Conservation (phyloP, 2,113 vertebrate genomes). For the Heterochromis multidens region DNA sequence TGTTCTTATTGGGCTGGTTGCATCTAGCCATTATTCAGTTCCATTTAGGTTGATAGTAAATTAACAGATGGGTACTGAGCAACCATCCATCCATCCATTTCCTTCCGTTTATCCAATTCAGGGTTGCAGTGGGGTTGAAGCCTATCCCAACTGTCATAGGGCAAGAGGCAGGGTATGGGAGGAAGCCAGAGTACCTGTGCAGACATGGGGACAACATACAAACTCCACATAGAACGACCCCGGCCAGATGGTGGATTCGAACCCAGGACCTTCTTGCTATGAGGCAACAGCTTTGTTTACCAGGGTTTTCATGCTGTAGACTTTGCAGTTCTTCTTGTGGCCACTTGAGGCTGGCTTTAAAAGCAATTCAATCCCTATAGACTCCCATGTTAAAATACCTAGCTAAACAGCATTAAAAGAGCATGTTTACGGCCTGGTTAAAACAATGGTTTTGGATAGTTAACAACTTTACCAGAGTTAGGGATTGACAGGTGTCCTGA, state of each 20-base stretch:
- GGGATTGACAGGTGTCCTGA: not conserved
- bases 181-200: too few species aligned
- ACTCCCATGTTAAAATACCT: not conserved
- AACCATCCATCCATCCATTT: not conserved
- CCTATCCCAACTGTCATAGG: too few species aligned
- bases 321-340: not conserved
- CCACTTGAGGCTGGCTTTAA: not conserved
- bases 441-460: not conserved
- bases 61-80: not conserved
- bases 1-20: not conserved
- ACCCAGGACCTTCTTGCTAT: too few species aligned
- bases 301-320: too few species aligned
- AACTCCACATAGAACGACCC: too few species aligned
- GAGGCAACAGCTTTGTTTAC: too few species aligned
- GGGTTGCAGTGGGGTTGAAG: too few species aligned
- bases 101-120: too few species aligned
- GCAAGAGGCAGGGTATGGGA: too few species aligned
- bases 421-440: not conserved
- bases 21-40: not conserved
- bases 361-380: not conserved
- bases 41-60: not conserved
- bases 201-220: too few species aligned
- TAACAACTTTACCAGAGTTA: not conserved
- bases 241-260: too few species aligned
- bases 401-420: not conserved